These are phyloP conservation scores for Pseudomyrmex concolor DNA, from an alignment of 1,140 invertebrate genomes.

Conservation along the genomic window DNA sequence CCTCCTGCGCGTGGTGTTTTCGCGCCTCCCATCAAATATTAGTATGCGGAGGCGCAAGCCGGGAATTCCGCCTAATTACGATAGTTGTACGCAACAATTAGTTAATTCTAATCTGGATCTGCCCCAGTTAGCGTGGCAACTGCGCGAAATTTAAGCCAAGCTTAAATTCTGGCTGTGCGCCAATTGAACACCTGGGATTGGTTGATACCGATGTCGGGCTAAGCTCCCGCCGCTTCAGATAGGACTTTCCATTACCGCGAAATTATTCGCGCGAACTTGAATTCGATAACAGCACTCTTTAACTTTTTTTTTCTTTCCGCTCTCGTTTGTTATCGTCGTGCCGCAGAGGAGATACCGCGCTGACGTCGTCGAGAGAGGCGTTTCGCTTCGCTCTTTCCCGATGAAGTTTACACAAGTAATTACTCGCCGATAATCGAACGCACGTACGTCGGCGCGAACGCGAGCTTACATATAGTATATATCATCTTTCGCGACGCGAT, in stretches of 20 bases:
- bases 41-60: conserved; percentile 33
- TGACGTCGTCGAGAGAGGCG: neutral
- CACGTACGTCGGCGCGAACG: conserved; percentile 37
- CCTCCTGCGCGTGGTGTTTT: neutral
- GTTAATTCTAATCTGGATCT: conserved; percentile 74
- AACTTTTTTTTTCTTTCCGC: conserved; percentile 46
- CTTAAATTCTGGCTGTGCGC: conserved; percentile 70
- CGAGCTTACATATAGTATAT: conserved; percentile 13
- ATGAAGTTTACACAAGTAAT: conserved; percentile 32
- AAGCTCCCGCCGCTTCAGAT: conserved; percentile 54
- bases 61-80: conserved; percentile 62
- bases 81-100: conserved; percentile 70
- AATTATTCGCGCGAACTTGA: conserved; percentile 66
- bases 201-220: conserved; percentile 68
- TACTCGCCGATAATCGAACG: conserved; percentile 48
- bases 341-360: neutral
- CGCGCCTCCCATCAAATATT: conserved; percentile 63
- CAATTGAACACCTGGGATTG: conserved; percentile 74
- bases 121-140: conserved; percentile 62
- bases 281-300: conserved; percentile 34
- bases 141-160: conserved; percentile 68
- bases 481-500: conserved; percentile 29
- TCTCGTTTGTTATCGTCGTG: neutral
- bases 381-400: neutral
- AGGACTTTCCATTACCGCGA: conserved; percentile 63